Evolutionary conservation across 2,888 invertebrate species (phyloP).

Genomic region (Leucoptera coffeella): DNA sequence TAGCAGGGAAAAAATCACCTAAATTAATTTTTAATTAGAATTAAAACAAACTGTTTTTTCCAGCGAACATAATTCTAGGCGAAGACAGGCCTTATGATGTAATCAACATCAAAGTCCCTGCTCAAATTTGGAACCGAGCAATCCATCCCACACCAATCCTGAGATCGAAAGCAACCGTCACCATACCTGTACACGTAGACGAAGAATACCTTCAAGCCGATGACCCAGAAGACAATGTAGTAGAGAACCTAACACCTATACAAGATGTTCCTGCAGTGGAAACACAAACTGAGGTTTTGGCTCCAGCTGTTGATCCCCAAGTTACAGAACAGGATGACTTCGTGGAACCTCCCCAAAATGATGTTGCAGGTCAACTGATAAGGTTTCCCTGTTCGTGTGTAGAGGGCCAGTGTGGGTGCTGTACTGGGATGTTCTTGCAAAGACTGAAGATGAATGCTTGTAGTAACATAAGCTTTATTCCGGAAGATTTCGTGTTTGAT

Average conservation of each 20-base stretch:
- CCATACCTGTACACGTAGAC: slow-evolving; percentile 31
- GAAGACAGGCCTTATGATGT: slow-evolving; percentile 22
- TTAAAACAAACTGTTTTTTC: not conserved
- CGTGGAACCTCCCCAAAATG: slow-evolving; percentile 8
- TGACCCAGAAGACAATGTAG: slow-evolving; percentile 6
- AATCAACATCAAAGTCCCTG: slow-evolving; percentile 25
- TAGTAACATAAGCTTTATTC: slow-evolving; percentile 70
- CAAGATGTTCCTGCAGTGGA: slow-evolving; percentile 8
- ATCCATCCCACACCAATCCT: slow-evolving; percentile 28
- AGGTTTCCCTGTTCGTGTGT: slow-evolving; percentile 58
- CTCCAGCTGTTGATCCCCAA: slow-evolving; percentile 11
- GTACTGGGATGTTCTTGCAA: slow-evolving; percentile 58
- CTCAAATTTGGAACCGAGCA: slow-evolving; percentile 25
- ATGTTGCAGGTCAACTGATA: slow-evolving; percentile 35
- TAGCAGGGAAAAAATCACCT: too few relatives aligned
- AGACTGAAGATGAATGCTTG: slow-evolving; percentile 68
- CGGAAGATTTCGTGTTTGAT: slow-evolving; percentile 78
- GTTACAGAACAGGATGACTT: slow-evolving; percentile 14
- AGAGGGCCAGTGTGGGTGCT: slow-evolving; percentile 61
- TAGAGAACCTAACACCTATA: slow-evolving; percentile 4
- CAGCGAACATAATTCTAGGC: slow-evolving; percentile 10
- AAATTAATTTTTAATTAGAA: not conserved
- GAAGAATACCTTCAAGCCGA: slow-evolving; percentile 15
- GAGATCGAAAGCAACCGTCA: slow-evolving; percentile 31
- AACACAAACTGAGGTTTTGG: slow-evolving; percentile 7